Percentiles rank a stretch among this genome's conserved stretches.
Evolutionary conservation across 2,797 vertebrate species (phyloP).

Genomic region (Molothrus aeneus): DNA sequence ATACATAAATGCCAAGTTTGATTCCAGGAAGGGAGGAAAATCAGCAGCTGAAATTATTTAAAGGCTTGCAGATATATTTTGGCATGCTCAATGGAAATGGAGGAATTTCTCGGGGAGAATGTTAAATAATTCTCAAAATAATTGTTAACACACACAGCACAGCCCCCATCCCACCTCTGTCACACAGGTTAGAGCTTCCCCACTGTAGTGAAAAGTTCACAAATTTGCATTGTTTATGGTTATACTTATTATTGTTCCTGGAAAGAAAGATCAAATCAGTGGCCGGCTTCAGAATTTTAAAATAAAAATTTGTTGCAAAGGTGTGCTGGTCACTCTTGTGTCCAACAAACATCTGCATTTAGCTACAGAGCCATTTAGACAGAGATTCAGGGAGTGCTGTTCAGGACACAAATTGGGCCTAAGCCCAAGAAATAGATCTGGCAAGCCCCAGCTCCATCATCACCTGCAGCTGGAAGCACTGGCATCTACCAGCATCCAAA

Average conservation of each 20-base stretch:
- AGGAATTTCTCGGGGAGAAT: background rate
- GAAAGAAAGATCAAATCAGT: background rate
- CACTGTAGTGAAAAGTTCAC: background rate
- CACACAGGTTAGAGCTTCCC: background rate
- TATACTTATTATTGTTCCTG: background rate
- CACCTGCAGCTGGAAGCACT: background rate
- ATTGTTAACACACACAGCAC: background rate
- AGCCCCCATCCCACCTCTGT: background rate
- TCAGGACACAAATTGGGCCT: background rate
- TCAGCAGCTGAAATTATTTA: conserved; percentile 40
- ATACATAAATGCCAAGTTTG: background rate
- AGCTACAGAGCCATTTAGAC: background rate
- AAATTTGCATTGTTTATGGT: background rate
- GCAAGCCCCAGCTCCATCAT: background rate
- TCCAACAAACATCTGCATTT: background rate
- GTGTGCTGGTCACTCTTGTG: background rate
- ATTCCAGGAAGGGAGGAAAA: conserved; percentile 47
- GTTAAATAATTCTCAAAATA: conserved; percentile 3
- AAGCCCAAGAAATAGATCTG: background rate
- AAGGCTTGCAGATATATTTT: conserved; percentile 39
- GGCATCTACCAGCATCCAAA: background rate
- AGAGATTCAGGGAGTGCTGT: background rate
- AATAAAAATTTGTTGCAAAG: background rate
- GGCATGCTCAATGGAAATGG: background rate
- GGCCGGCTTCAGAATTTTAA: background rate